phyloP scores from a whole-genome alignment of 1,140 invertebrate species.

The Eubasilissa regina region DNA sequence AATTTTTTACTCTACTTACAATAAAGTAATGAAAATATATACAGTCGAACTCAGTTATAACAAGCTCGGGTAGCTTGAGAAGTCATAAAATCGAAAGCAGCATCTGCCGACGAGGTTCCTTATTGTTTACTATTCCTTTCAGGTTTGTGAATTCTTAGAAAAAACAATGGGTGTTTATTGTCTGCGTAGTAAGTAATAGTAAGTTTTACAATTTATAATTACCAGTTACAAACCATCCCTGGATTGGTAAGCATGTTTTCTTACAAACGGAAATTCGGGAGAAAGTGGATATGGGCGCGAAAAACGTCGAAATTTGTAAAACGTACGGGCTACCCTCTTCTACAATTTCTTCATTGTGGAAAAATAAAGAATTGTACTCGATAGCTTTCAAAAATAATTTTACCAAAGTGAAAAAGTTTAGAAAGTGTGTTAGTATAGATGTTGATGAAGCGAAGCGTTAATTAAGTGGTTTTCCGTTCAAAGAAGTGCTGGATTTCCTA shows the following conservation, averaged over 20 bases:
- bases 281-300: constrained; percentile 12
- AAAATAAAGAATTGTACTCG: constrained; percentile 10
- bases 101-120: too few species aligned
- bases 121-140: too few species aligned
- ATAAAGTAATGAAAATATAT: too few species aligned
- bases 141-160: too few species aligned
- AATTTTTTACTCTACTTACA: too few species aligned
- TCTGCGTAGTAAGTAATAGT: too few species aligned
- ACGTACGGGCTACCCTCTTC: constrained; percentile 7
- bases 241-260: not conserved
- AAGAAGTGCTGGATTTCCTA: not conserved
- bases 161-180: too few species aligned
- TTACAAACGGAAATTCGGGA: constrained; percentile 19
- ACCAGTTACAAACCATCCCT: not conserved
- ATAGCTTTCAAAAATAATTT: constrained; percentile 5
- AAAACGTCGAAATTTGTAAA: constrained; percentile 13
- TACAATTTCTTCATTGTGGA: constrained; percentile 16
- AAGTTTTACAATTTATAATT: not conserved
- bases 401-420: constrained; percentile 10
- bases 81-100: too few species aligned
- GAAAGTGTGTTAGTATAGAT: not conserved
- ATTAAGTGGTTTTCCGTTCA: not conserved
- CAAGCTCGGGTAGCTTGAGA: too few species aligned
- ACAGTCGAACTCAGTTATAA: too few species aligned
- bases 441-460: constrained; percentile 31